Percentiles rank a stretch among this genome's conserved stretches.
Conservation (phyloP, 2,888 invertebrate species). For the Beris morrisii region DNA sequence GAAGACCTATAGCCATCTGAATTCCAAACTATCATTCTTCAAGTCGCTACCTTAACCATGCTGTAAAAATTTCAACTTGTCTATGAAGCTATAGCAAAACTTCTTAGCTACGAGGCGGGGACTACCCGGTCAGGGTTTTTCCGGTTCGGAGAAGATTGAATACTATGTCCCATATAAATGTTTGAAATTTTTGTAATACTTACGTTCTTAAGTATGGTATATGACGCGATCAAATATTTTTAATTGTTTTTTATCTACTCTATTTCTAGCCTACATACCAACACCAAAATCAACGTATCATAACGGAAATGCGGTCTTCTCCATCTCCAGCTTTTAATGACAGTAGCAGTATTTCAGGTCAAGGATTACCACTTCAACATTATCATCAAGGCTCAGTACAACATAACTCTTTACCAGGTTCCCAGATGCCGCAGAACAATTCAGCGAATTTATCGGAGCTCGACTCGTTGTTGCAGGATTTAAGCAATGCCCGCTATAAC, state of each 20-base stretch:
- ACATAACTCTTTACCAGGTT: conserved; percentile 37
- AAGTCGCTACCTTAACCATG: no score
- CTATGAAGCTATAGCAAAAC: no score
- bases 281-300: conserved; percentile 40
- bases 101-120: no score
- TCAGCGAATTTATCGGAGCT: conserved; percentile 83
- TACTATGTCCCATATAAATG: no score
- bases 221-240: no score
- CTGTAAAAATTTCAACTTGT: no score
- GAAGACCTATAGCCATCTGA: no score
- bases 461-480: conserved; percentile 87
- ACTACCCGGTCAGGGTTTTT: no score
- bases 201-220: no score
- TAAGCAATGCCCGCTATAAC: conserved; percentile 76
- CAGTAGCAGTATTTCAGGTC: conserved; percentile 42
- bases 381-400: conserved; percentile 44
- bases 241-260: conserved; percentile 8
- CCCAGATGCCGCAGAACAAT: conserved; percentile 41
- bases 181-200: no score
- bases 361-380: conserved; percentile 47
- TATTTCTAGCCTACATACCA: conserved; percentile 49
- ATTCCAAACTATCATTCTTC: no score
- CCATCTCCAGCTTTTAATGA: conserved; percentile 45
- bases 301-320: conserved; percentile 47
- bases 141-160: no score